These are phyloP conservation scores for Galaxea fascicularis DNA, from an alignment of 92 coral and sea anemone species.

Conservation along the genomic window DNA sequence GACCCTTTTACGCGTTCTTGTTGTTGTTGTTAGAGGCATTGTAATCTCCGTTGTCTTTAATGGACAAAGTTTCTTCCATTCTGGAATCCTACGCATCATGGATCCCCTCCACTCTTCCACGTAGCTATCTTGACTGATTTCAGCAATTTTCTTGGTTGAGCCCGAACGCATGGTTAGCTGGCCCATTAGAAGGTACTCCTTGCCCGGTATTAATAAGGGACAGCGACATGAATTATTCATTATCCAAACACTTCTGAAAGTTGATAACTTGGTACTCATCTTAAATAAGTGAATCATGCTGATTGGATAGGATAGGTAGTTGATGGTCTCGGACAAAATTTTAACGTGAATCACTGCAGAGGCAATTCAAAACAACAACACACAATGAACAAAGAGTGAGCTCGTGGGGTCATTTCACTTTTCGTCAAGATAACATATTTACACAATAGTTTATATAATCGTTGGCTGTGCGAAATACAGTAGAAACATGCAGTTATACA, in stretches of 20 bases:
- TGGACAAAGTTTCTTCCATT: constrained; percentile 4
- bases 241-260: constrained; percentile 42
- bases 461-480: too few species aligned
- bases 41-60: not conserved
- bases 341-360: constrained; percentile 35
- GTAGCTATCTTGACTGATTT: constrained; percentile 30
- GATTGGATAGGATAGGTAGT: constrained; percentile 29
- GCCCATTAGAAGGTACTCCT: constrained; percentile 69
- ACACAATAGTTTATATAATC: too few species aligned
- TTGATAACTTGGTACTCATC: not conserved
- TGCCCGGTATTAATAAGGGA: constrained; percentile 54
- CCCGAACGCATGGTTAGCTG: constrained; percentile 1
- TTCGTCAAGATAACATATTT: too few species aligned
- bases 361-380: too few species aligned
- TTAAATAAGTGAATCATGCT: constrained; percentile 23
- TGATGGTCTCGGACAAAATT: constrained; percentile 16
- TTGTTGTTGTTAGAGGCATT: not conserved
- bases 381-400: too few species aligned
- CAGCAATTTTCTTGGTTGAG: constrained; percentile 1
- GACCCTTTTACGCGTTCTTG: not conserved
- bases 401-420: too few species aligned
- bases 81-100: constrained; percentile 2
- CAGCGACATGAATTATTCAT: constrained; percentile 54
- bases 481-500: too few species aligned
- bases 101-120: constrained; percentile 33